Evolutionary conservation across 2,113 vertebrate species (phyloP), one percentile per base, ranked within the genome.

Genomic region (Myiozetetes cayanensis): DNA sequence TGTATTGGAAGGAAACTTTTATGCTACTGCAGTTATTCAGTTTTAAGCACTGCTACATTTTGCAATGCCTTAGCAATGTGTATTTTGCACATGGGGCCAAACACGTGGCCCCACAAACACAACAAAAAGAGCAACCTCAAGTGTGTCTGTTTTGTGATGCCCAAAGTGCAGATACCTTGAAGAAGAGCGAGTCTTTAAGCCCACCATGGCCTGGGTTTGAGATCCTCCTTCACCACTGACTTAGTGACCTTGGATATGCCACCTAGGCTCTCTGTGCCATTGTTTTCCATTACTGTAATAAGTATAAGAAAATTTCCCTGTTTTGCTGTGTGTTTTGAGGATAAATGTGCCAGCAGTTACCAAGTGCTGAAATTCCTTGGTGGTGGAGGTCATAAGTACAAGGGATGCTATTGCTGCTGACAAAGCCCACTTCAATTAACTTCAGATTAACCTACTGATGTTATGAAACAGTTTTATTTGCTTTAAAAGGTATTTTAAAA

Each of bases 401-500:
- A 41, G 84, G 56, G 80, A 90, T 93, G 89, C 68, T 76, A 13
- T 63, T 92, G 91, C 90, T 95, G 84, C 85, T 78, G 86, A 82
- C 90, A 80, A 82, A 96, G 90, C 80, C 76, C 85, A 50, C 56
- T 92, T 84, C 67, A 93, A 82, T 95, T 94, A 92, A 92, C 78
- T 91, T 94, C 79, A 92, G 79, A 86, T 93, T 94, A 94, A 86
- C 83, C 77, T 96, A 7, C 65, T 89, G 7, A n/a, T 31, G 56
- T 88, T 95, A 75, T 55, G 16, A 82, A 89, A 92, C 83, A 21
- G 85, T 68, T 90, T 74, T 74, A 81, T 61, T 93, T 85, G 65
- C 78, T 87, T 91, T 85, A 39, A 75, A 50, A 67, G 56, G 71
- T 94, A 52, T 90, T 93, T 90, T 78, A 81, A 81, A 94, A 81